Evolutionary conservation across 2,797 vertebrate genomes (phyloP).

Genomic region (Fratercula arctica): DNA sequence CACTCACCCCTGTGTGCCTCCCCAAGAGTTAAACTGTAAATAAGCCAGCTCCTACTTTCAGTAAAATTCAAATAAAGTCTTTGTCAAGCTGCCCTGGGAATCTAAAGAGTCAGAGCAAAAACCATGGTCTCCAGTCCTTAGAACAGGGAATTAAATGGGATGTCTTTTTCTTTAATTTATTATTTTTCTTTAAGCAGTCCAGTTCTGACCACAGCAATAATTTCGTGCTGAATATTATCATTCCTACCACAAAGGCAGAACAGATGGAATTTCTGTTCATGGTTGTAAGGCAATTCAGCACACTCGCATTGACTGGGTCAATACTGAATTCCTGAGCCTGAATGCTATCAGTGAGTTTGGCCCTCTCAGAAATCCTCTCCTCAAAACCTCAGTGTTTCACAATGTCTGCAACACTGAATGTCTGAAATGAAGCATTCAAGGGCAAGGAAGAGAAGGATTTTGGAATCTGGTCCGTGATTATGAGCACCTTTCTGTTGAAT

Average conservation of each 20-base stretch:
- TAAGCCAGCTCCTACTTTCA: neutral
- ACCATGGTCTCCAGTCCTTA: neutral
- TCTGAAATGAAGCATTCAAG: constrained; percentile 4
- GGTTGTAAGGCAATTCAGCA: neutral
- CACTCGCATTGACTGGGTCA: neutral
- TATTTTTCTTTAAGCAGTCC: neutral
- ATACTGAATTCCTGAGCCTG: neutral
- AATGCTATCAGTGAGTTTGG: neutral
- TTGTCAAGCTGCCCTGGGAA: neutral
- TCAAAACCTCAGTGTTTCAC: neutral
- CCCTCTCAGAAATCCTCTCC: neutral
- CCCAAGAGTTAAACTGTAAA: constrained; percentile 30
- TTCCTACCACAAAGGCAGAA: neutral
- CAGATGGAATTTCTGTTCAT: neutral
- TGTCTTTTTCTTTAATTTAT: neutral
- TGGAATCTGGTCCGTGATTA: neutral
- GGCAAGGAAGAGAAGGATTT: neutral
- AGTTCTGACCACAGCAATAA: neutral
- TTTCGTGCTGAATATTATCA: constrained; percentile 6
- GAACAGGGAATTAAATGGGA: neutral
- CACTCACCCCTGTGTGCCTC: neutral
- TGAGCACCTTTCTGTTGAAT: neutral
- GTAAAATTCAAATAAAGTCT: constrained; percentile 2
- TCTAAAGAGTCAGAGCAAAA: neutral
- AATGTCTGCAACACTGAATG: neutral